Base-by-base conservation (phyloP, 2,113 vertebrate genomes). In the Amphiprion percula region DNA sequence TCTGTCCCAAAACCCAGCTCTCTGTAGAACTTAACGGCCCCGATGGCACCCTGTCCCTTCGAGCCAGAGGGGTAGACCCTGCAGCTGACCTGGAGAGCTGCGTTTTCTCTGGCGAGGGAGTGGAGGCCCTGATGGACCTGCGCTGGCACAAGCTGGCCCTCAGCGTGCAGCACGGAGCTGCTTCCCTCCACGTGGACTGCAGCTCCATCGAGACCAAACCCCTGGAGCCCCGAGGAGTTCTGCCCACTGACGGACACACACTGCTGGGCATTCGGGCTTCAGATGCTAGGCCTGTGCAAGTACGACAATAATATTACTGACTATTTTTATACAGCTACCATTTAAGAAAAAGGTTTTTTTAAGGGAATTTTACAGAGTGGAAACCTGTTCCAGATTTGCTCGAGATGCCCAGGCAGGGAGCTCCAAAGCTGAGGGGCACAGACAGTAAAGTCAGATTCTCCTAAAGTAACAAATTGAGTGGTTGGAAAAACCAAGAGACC, bases 61-160 rank as follows among this genome's bases (percentile, higher is more conserved):
- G 95, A 30, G 94, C 95, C 30, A 87, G 73, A 46, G 94, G 67
- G 1, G 11, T 30, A 0, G 88, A 86, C 2, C 85, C 80, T 0
- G 84, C 90, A 0, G 64, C 87, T 0, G 46, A 94, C 0, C 92
- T 77, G 0, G 88, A 94, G 81, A 91, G 93, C 56, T 95, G 95
- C 0, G 28, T 95, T 16, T 99, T 99, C 47, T 8, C 66, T 0
- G 96, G 96, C 1, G 95, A 92, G 23, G 95, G 94, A 0, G 96
- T 97, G 72, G 92, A 95, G 6, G 93, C 96, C 0, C 94, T 99
- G 30, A 96, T 97, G 1, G 97, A 99, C 71, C 89, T 96, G 74
- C 91, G 81, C 8, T 99, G 97, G 97, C 98, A 99, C 91, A 99
- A 99, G 88, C 87, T 98, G 88, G 93, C 71, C 16, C 75, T 99